These are phyloP conservation scores for Danaus plexippus DNA, from an alignment of 1,140 invertebrate genomes.

Conservation along the genomic window DNA sequence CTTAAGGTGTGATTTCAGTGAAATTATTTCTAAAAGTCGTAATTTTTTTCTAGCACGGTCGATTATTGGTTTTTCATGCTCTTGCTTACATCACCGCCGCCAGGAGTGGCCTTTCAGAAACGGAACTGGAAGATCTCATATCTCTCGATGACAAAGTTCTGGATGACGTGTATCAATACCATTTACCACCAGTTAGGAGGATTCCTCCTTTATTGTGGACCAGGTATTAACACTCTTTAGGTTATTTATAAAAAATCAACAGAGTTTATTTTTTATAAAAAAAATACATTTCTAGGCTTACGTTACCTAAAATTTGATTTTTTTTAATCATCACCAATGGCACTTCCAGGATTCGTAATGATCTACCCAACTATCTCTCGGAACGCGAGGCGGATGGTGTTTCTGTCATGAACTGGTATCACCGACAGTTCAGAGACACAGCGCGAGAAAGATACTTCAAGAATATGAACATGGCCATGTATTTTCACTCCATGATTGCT, in stretches of 20 bases:
- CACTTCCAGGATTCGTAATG: conserved; percentile 84
- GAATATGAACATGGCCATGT: conserved; percentile 95
- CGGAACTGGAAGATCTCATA: conserved; percentile 94
- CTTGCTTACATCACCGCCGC: conserved; percentile 95
- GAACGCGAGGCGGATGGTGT: conserved; percentile 97
- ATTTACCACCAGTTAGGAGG: conserved; percentile 93
- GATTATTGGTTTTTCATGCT: conserved; percentile 93
- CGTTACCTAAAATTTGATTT: neutral
- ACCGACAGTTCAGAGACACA: conserved; percentile 94
- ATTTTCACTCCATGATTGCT: conserved; percentile 97
- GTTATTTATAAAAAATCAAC: too few relatives aligned
- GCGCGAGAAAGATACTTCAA: conserved; percentile 97
- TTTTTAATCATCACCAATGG: neutral
- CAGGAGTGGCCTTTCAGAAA: conserved; percentile 92
- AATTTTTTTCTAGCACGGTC: conserved; percentile 80
- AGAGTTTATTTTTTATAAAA: neutral
- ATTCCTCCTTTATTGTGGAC: conserved; percentile 98
- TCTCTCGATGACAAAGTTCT: conserved; percentile 94
- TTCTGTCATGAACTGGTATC: conserved; percentile 98
- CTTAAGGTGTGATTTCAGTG: too few relatives aligned
- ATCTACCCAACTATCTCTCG: conserved; percentile 95
- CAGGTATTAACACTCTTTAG: conserved; percentile 34
- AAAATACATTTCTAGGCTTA: neutral
- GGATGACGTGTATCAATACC: conserved; percentile 99
- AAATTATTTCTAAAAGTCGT: neutral